Evolutionary conservation across 1,140 invertebrate genomes (phyloP).

Genomic region (Lordiphosa collinella): DNA sequence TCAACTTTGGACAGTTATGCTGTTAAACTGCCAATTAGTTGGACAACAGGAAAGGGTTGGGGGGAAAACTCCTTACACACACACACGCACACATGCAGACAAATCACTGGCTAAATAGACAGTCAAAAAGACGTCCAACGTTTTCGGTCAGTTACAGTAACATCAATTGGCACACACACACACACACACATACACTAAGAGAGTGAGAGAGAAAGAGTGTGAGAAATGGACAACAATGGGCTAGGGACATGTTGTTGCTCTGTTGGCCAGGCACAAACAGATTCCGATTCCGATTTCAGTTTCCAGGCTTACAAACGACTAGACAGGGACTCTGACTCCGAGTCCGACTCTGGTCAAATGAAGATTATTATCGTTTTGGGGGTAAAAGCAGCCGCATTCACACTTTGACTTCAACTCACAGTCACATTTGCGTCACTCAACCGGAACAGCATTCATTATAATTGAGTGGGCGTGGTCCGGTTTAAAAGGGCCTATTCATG

Average conservation of each 20-base stretch:
- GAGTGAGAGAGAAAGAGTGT: conserved; percentile 6
- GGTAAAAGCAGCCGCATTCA: conserved; percentile 19
- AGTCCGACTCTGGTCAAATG: conserved; percentile 27
- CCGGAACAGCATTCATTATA: conserved; percentile 33
- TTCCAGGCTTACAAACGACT: neutral
- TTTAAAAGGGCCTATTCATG: conserved; percentile 59
- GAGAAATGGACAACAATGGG: conserved; percentile 48
- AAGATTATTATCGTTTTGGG: conserved; percentile 69
- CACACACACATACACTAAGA: conserved; percentile 16
- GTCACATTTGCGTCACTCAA: conserved; percentile 28
- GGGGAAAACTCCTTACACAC: conserved; percentile 14
- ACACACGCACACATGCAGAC: conserved; percentile 6
- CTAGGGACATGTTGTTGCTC: conserved; percentile 58
- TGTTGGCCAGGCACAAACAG: conserved; percentile 51
- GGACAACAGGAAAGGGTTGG: conserved; percentile 24
- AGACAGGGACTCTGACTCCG: conserved; percentile 30
- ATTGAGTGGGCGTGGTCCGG: conserved; percentile 35
- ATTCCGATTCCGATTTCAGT: conserved; percentile 7
- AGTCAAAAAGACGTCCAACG: conserved; percentile 64
- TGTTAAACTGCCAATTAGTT: conserved; percentile 70
- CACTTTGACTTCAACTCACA: conserved; percentile 34
- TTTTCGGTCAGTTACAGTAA: conserved; percentile 61
- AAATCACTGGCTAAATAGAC: conserved; percentile 72
- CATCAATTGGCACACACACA: conserved; percentile 59
- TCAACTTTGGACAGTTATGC: conserved; percentile 37